phyloP scores from a whole-genome alignment of 2,113 vertebrate genomes.

The Petrocephalus zakoni region DNA sequence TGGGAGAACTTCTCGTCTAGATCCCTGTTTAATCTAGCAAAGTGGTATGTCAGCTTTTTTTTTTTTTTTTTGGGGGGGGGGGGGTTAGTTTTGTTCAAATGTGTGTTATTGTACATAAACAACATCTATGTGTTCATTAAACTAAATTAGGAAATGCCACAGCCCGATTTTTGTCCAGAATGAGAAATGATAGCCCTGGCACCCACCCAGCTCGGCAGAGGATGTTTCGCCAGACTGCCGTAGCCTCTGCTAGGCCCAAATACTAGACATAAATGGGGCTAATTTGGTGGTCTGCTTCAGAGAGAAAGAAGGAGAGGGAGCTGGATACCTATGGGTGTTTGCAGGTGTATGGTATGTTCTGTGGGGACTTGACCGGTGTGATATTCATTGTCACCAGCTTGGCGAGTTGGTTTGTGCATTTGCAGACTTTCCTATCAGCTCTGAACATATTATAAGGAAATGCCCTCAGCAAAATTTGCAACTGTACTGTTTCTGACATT shows the following conservation, averaged over 20 bases:
- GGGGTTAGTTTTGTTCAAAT: neutral
- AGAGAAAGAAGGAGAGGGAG: conserved; percentile 3
- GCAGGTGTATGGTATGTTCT: neutral
- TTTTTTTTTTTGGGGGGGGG: no score
- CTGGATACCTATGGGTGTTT: neutral
- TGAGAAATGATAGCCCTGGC: conserved; percentile 8
- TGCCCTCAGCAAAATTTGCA: neutral
- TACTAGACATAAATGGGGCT: conserved; percentile 16
- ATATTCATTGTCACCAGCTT: neutral
- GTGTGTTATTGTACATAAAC: conserved; percentile 4
- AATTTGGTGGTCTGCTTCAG: conserved; percentile 32
- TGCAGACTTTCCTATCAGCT: neutral
- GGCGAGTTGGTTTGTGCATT: neutral
- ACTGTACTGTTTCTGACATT: neutral
- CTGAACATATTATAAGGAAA: neutral
- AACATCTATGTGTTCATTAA: neutral
- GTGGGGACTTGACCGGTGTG: neutral
- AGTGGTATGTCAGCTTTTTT: no score
- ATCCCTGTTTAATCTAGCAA: neutral
- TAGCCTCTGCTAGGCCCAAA: conserved; percentile 20
- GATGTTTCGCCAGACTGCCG: neutral
- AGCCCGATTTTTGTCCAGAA: neutral
- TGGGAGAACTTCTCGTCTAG: conserved; percentile 8
- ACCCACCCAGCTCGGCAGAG: neutral
- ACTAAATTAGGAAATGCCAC: neutral